Evolutionary conservation across 2,113 vertebrate genomes (phyloP).

Genomic region (Gorsachius goisagi): DNA sequence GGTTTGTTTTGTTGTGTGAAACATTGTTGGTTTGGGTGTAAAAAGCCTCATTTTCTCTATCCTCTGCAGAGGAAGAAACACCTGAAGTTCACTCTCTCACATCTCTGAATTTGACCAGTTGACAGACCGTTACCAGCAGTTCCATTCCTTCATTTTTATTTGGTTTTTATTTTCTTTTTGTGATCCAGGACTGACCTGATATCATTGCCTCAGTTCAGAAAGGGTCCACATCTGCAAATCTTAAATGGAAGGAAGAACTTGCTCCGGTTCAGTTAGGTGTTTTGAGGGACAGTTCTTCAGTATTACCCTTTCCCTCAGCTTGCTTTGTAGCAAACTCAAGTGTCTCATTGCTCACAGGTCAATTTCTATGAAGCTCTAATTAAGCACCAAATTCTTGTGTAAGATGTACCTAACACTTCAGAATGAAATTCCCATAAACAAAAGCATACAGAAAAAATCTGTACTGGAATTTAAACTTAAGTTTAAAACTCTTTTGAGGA

Average conservation of each 20-base stretch:
- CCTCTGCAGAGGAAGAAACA: not conserved
- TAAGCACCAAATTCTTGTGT: not conserved
- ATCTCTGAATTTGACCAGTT: not conserved
- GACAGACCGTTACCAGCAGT: not conserved
- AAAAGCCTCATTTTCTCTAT: not conserved
- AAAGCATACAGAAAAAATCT: not conserved
- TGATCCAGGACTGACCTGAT: not conserved
- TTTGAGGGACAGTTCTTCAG: not conserved
- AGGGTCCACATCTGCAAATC: not conserved
- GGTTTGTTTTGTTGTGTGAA: not conserved
- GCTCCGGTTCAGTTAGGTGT: not conserved
- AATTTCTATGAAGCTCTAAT: not conserved
- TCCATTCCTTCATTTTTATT: not conserved
- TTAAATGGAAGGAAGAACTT: not conserved
- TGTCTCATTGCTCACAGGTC: not conserved
- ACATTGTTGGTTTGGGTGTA: not conserved
- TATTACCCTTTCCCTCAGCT: not conserved
- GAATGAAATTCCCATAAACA: not conserved
- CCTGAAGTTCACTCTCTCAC: not conserved
- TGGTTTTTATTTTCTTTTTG: not conserved
- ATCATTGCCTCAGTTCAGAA: not conserved
- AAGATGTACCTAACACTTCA: not conserved
- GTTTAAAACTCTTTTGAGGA: not conserved
- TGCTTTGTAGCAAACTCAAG: not conserved
- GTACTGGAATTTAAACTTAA: not conserved